Base-by-base conservation (phyloP, 2,888 invertebrate genomes). In the Amiota mariae region DNA sequence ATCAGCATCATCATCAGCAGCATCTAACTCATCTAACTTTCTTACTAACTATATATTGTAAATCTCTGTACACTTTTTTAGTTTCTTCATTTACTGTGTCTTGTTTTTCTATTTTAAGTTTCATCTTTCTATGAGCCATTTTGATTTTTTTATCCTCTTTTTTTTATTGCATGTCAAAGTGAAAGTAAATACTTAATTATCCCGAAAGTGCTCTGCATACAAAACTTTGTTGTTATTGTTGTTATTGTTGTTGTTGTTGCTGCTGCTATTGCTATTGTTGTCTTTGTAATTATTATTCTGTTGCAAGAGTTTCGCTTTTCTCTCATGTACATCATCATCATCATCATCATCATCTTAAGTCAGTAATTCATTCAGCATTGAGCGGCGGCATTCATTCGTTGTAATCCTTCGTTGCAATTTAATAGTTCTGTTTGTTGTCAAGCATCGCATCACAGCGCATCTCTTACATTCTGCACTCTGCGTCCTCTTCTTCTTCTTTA, bases 161-260 rank as follows among this genome's bases (percentile, higher is more conserved):
- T 56, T 72, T 76, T 75, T 78, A 75, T 81, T 82, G 76, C 82
- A 76, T 76, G 74, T 73, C 73, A 73, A 79, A 76, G 76, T 79
- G 82, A 84, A 82, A 85, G 85, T 85, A 84, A 85, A 82, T 84
- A 85, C 86, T 82, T 85, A 84, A 85, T 78, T 78, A 81, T 75
- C 77, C 75, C 70, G 72, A 77, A 75, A 73, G 76, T 78, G 63
- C 72, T 75, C 77, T 74, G 72, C 74, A 75, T 77, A 79, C 75
- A 75, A 79, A 51, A 68, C 67, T 54, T 68, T 54, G 4, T 36
- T 36, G 36, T 36, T 36, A 6, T 6, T 36, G 6, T 36, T 36
- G 6, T 2, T 24, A 3, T 24, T 36, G 36, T 36, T 36, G 36
- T 36, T 6, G 2, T 36, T 36, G 36, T 36, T 36, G 36, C 8